Base-by-base conservation (phyloP, 1,140 invertebrate species). In the Tyrophagus putrescentiae region DNA sequence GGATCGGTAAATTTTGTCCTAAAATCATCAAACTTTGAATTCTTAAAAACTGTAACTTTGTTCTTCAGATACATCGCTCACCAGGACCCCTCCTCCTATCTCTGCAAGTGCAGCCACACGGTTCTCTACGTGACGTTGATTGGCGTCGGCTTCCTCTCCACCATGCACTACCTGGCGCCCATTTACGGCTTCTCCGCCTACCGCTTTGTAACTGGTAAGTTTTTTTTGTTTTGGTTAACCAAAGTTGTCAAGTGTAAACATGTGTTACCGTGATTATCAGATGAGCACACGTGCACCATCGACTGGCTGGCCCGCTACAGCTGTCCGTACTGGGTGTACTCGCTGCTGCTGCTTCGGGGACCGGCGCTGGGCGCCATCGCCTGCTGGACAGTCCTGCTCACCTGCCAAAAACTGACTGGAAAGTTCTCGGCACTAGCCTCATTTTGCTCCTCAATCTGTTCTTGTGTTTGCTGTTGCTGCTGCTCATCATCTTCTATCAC, bases 11-110 rank as follows among this genome's bases (percentile, higher is more conserved):
- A 45, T 57, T 2, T 21, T 18, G n/a, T 34, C 31, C 29, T 44
- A 16, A 54, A 2, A n/a, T 39, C 6, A 56, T 56, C 18, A 29
- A 28, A 21, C 28, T 28, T 21, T 18, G 34, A 5, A 54, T 54
- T 29, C 6, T 54, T 54, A 18, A 18, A 16, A 32, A 16, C n/a
- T 6, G 34, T 32, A 54, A 54, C 9, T 21, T 27, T 56, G 1
- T 56, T 56, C 39, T 56, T 18, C 28, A 59, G 57, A 11, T 59
- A 59, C 36, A 59, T 59, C 18, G 29, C 18, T 31, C 4, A 59
- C 27, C 25, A 42, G 13, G 33, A 41, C 18, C 57, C 44, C 27
- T n/a, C n/a, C 23, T 41, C 44, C 27, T 59, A 59, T 29, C n/a
- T 45, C 21, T 23, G 57, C 29, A 59, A 59, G 27, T 59, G 57